Conservation (phyloP, 2,113 vertebrate genomes). For the Pao palembangensis region DNA sequence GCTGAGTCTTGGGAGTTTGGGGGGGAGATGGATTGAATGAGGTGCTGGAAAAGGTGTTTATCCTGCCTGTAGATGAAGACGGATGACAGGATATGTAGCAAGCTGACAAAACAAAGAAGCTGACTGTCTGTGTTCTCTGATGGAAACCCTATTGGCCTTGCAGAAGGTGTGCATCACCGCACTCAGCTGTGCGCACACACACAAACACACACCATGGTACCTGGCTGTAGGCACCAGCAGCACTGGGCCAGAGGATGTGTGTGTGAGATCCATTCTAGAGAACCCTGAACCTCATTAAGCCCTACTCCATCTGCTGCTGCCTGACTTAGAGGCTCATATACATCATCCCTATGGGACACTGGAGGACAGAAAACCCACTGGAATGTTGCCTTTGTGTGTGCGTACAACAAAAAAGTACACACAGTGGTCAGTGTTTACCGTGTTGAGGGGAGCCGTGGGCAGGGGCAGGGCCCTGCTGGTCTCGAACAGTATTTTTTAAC, state of each 20-base stretch:
- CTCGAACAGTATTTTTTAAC: constrained; percentile 85
- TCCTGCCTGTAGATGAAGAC: constrained; percentile 63
- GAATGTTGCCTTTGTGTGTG: constrained; percentile 24
- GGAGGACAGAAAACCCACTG: constrained; percentile 70
- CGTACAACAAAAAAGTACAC: not conserved
- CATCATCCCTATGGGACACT: constrained; percentile 72
- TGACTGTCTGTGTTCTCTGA: constrained; percentile 5
- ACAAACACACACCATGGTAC: constrained; percentile 73
- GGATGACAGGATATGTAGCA: not conserved
- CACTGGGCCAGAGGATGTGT: constrained; percentile 67
- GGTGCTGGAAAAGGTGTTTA: constrained; percentile 73
- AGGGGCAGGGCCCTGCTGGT: constrained; percentile 76
- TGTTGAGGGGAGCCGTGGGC: constrained; percentile 79
- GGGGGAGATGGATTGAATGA: constrained; percentile 74
- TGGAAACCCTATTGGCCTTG: constrained; percentile 16
- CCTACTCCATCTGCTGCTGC: constrained; percentile 57
- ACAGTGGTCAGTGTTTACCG: constrained; percentile 23
- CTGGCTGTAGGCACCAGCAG: constrained; percentile 79
- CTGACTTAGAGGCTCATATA: constrained; percentile 65
- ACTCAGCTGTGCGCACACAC: constrained; percentile 63
- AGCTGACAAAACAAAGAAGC: not conserved
- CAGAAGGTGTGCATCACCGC: constrained; percentile 62
- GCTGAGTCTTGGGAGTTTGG: constrained; percentile 82
- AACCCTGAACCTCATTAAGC: constrained; percentile 70
- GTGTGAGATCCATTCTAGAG: constrained; percentile 65